Conservation (phyloP, 35 echinoderm and acorn worm genomes). For the Ophioderma brevispina region DNA sequence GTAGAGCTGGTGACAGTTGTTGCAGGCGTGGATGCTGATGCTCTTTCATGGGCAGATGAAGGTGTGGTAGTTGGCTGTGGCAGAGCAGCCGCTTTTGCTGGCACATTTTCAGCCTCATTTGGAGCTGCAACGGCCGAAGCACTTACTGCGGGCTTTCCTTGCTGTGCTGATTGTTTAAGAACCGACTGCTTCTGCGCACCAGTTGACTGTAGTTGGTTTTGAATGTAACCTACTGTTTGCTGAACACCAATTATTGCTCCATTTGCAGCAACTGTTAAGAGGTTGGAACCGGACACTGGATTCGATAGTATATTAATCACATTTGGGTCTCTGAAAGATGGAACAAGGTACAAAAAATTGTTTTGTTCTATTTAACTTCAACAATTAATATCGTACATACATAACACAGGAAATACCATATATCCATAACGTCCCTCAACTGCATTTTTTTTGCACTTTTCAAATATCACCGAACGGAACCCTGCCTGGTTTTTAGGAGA, state of each 20-base stretch:
- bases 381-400: too few relatives aligned
- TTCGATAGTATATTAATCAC: neutral
- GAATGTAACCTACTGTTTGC: neutral
- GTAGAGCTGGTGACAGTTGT: neutral
- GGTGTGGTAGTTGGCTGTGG: neutral
- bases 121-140: neutral
- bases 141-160: neutral
- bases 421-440: too few relatives aligned
- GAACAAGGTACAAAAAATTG: too few relatives aligned
- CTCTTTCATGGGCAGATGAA: neutral
- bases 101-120: neutral
- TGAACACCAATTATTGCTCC: neutral
- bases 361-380: too few relatives aligned
- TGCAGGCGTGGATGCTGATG: neutral
- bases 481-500: too few relatives aligned
- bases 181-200: too few relatives aligned
- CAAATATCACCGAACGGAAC: too few relatives aligned
- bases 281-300: neutral
- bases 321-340: neutral
- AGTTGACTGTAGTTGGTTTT: neutral
- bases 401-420: too few relatives aligned
- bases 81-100: neutral
- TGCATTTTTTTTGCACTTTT: too few relatives aligned
- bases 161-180: neutral
- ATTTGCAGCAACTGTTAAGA: neutral